These are phyloP conservation scores for Paradoxurus hermaphroditus DNA, from an alignment of 2,113 vertebrate genomes.

Conservation along the genomic window DNA sequence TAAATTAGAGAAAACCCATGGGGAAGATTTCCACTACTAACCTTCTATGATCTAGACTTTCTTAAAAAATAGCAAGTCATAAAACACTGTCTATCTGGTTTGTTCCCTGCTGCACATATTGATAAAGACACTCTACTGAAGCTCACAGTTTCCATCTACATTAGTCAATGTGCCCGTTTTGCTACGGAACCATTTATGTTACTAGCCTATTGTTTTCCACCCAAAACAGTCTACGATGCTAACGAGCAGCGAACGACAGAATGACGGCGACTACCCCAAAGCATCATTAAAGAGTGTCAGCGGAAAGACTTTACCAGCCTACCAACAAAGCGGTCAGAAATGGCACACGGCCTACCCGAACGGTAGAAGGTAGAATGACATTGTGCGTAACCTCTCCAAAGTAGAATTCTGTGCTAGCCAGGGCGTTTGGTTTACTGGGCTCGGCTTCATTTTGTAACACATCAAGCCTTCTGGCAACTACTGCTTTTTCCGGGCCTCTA, in stretches of 20 bases:
- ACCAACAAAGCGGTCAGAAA: conserved; percentile 73
- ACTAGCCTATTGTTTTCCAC: conserved; percentile 55
- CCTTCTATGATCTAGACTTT: not conserved
- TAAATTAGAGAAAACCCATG: not conserved
- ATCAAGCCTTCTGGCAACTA: not conserved
- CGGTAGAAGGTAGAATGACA: not conserved
- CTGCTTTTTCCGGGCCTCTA: not conserved
- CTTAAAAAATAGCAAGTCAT: not conserved
- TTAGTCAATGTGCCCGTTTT: not conserved
- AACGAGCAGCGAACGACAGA: conserved; percentile 79
- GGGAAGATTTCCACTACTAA: not conserved
- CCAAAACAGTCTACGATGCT: conserved; percentile 55
- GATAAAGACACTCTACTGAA: not conserved
- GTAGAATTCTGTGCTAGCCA: no score
- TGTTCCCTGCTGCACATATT: not conserved
- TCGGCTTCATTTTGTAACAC: not conserved
- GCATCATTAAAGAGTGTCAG: conserved; percentile 80
- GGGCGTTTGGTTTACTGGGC: not conserved
- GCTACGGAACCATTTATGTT: not conserved
- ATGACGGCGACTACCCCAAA: conserved; percentile 81
- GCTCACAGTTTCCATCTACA: not conserved
- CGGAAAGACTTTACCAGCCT: conserved; percentile 61
- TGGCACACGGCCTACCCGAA: not conserved
- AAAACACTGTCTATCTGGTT: not conserved
- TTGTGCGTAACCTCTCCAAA: not conserved